These are phyloP conservation scores for Drosophila diplacantha DNA, from an alignment of 2,888 invertebrate species.

Conservation along the genomic window DNA sequence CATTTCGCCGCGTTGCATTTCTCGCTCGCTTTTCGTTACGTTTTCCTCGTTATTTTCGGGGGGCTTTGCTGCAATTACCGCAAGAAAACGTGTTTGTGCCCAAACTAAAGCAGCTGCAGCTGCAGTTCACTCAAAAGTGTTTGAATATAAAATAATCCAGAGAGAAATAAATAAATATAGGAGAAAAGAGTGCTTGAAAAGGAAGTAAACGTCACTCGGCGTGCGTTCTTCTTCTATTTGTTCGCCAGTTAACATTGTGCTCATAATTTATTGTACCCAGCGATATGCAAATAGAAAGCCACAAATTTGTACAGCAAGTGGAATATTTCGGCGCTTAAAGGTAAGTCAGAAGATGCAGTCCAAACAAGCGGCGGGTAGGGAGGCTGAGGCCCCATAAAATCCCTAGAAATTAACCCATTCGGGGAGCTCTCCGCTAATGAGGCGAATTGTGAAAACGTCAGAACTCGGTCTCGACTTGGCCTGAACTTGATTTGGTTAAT, in stretches of 20 bases:
- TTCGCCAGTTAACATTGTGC: conserved; percentile 63
- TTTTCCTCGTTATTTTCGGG: conserved; percentile 25
- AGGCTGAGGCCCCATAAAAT: conserved; percentile 2
- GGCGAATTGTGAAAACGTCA: conserved; percentile 50
- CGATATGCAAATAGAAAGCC: conserved; percentile 68
- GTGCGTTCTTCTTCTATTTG: conserved; percentile 33
- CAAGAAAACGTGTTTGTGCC: conserved; percentile 40
- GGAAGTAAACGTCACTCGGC: conserved; percentile 30
- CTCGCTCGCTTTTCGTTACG: conserved; percentile 29
- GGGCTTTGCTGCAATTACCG: conserved; percentile 55
- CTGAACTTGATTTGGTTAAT: conserved; percentile 45
- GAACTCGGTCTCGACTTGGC: conserved; percentile 14
- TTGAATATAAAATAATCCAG: conserved; percentile 17
- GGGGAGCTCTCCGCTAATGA: conserved; percentile 40
- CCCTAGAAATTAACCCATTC: conserved; percentile 17
- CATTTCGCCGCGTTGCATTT: conserved; percentile 48
- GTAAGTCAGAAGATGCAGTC: conserved; percentile 35
- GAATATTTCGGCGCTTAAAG: conserved; percentile 50
- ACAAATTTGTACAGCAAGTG: conserved; percentile 46
- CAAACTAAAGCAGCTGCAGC: conserved; percentile 32
- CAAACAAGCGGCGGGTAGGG: conserved; percentile 1
- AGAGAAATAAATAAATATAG: conserved; percentile 10
- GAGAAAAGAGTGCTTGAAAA: conserved; percentile 20
- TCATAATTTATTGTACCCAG: conserved; percentile 60
- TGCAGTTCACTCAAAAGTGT: conserved; percentile 36